Evolutionary conservation across 2,113 vertebrate species (phyloP).

Genomic region (Aphelocoma coerulescens): DNA sequence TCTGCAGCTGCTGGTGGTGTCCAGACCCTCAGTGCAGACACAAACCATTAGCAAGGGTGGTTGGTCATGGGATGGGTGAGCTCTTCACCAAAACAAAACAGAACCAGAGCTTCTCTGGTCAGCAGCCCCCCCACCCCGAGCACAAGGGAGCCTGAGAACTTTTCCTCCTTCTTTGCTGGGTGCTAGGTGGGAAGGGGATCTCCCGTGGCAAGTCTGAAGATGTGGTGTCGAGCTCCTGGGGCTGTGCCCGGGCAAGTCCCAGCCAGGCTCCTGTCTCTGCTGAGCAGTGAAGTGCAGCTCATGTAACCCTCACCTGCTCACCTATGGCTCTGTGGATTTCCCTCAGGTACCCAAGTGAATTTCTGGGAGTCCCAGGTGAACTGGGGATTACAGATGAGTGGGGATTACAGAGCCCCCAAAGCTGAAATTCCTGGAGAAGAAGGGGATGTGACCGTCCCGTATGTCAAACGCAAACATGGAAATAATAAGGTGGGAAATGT

Average conservation of each 20-base stretch:
- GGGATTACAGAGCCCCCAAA: neutral
- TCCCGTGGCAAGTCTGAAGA: neutral
- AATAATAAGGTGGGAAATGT: neutral
- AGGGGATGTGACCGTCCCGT: neutral
- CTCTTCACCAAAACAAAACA: neutral
- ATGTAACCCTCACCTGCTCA: neutral
- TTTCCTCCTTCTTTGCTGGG: neutral
- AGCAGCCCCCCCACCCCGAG: neutral
- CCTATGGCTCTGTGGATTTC: neutral
- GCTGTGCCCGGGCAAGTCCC: neutral
- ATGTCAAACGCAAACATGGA: neutral
- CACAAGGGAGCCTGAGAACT: neutral
- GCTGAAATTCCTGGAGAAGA: neutral
- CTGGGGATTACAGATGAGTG: neutral
- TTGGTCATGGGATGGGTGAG: neutral
- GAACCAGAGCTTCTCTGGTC: neutral
- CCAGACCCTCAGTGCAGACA: neutral
- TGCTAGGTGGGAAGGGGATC: neutral
- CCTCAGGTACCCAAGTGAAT: neutral
- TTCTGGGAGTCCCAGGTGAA: neutral
- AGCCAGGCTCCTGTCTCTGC: accelerated
- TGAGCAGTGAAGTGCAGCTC: neutral
- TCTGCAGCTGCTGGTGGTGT: neutral
- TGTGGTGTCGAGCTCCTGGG: neutral
- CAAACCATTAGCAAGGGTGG: neutral